phyloP scores from a whole-genome alignment of 2,113 vertebrate species.

The Antigone vipio region DNA sequence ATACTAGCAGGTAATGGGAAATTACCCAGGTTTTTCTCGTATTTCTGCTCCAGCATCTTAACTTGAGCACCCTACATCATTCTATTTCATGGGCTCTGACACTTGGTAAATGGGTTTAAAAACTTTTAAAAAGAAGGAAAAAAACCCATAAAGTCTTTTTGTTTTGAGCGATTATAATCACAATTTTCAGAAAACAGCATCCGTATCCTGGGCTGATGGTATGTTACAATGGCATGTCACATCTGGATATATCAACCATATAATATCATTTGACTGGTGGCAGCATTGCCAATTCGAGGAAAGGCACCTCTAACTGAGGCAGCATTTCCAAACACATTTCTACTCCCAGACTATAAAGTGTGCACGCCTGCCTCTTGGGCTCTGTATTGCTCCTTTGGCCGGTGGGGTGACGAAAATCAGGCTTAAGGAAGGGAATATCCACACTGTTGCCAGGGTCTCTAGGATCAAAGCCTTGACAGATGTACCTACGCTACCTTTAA shows the following conservation, averaged over 20 bases:
- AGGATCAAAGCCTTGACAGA: neutral
- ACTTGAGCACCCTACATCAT: slow-evolving; percentile 39
- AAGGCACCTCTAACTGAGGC: neutral
- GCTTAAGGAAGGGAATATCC: neutral
- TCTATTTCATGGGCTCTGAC: slow-evolving; percentile 49
- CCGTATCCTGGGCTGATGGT: neutral
- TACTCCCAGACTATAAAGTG: neutral
- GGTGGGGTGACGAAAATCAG: neutral
- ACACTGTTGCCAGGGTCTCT: neutral
- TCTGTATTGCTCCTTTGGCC: neutral
- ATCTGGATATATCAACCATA: slow-evolving; percentile 28
- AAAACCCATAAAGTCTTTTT: neutral
- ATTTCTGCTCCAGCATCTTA: slow-evolving; percentile 52
- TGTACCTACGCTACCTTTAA: neutral
- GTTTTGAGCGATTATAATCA: slow-evolving; percentile 21
- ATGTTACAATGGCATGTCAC: slow-evolving; percentile 11
- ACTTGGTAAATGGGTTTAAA: slow-evolving; percentile 50
- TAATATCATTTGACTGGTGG: neutral
- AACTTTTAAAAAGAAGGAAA: slow-evolving; percentile 7
- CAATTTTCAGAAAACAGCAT: slow-evolving; percentile 34
- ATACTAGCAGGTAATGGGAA: slow-evolving; percentile 59
- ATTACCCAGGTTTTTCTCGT: slow-evolving; percentile 48
- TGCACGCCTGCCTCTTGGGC: neutral
- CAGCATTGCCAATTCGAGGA: neutral
- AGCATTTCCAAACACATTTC: neutral